These are phyloP conservation scores for Drosophila niveifrons DNA, from an alignment of 2,888 invertebrate species.

Conservation along the genomic window DNA sequence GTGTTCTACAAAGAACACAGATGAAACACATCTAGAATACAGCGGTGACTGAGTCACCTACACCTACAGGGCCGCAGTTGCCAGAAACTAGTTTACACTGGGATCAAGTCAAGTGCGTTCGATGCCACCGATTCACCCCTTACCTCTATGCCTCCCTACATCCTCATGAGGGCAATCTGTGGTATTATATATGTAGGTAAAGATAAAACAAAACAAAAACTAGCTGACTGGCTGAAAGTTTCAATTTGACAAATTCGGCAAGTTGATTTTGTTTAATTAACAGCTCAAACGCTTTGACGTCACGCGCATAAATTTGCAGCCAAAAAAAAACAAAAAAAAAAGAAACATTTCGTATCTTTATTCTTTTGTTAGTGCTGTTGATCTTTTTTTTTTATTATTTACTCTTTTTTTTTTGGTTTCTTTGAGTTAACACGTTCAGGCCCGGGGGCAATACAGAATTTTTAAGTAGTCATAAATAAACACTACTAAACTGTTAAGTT, in stretches of 20 bases:
- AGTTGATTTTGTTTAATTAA: constrained; percentile 69
- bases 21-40: constrained; percentile 30
- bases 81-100: constrained; percentile 43
- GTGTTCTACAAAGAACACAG: constrained; percentile 60
- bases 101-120: constrained; percentile 41
- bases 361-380: constrained; percentile 23
- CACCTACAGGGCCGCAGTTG: constrained; percentile 47
- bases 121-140: background rate
- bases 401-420: constrained; percentile 30
- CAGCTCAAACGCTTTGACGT: constrained; percentile 66
- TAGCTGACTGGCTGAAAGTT: constrained; percentile 22
- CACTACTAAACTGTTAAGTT: constrained; percentile 67
- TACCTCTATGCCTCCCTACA: background rate
- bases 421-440: constrained; percentile 67
- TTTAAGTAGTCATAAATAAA: constrained; percentile 77
- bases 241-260: constrained; percentile 60
- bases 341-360: constrained; percentile 25
- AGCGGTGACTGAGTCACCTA: constrained; percentile 58
- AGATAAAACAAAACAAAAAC: constrained; percentile 3
- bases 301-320: constrained; percentile 70
- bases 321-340: constrained; percentile 13
- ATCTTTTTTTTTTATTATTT: constrained; percentile 26
- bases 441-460: constrained; percentile 50
- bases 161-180: background rate
- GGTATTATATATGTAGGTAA: background rate